Percentiles rank a stretch among this genome's conserved stretches.
Evolutionary conservation across 2,797 vertebrate genomes (phyloP).

Genomic region (Furcifer pardalis): DNA sequence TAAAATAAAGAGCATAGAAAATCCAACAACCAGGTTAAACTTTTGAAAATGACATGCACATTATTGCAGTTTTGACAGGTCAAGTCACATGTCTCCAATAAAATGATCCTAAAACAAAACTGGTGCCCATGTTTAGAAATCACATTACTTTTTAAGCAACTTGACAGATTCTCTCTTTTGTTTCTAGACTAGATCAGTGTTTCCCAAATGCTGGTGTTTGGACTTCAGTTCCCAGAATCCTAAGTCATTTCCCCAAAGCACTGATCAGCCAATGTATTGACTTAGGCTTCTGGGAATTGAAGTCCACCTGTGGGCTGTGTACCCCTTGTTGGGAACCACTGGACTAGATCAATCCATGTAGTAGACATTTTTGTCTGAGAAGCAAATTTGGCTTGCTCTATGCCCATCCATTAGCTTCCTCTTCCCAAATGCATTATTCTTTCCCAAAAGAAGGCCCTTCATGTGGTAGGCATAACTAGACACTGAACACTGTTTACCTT

Average conservation of each 20-base stretch:
- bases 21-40: background rate
- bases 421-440: background rate
- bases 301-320: no score
- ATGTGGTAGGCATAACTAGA: background rate
- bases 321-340: no score
- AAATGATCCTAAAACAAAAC: background rate
- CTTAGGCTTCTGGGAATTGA: no score
- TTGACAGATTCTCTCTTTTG: background rate
- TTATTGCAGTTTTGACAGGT: background rate
- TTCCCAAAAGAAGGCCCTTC: background rate
- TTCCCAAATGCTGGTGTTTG: no score
- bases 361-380: background rate
- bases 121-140: background rate
- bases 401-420: background rate
- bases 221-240: no score
- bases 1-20: conserved; percentile 3
- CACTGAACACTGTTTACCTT: no score
- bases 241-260: no score
- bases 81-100: background rate
- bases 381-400: background rate
- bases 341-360: background rate
- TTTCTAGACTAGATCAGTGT: background rate
- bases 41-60: background rate
- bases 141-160: background rate
- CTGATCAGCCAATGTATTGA: no score